Percentiles rank a stretch among this genome's conserved stretches.
phyloP scores from a whole-genome alignment of 2,113 vertebrate genomes.

The Dromiciops gliroides region DNA sequence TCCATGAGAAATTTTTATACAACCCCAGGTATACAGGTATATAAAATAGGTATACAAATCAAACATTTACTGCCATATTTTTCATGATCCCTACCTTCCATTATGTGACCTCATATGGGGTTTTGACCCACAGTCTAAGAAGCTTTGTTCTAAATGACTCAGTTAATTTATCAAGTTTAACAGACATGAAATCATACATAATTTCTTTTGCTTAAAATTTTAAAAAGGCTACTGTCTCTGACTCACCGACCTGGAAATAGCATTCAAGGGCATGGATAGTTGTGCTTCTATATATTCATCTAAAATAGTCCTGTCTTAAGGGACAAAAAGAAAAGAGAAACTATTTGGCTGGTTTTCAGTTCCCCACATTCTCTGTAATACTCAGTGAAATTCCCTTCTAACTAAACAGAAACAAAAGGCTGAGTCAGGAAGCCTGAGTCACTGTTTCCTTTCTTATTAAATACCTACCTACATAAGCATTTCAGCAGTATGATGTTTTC shows the following conservation, averaged over 20 bases:
- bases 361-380: background rate
- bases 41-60: too few relatives aligned
- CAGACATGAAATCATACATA: background rate
- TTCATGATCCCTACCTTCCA: too few relatives aligned
- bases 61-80: too few relatives aligned
- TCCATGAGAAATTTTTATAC: too few relatives aligned
- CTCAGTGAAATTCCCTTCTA: background rate
- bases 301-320: background rate
- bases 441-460: background rate
- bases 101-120: too few relatives aligned
- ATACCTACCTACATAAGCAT: background rate
- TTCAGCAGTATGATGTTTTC: background rate
- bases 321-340: background rate
- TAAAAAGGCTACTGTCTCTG: background rate
- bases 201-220: background rate
- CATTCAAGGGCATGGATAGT: background rate
- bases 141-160: too few relatives aligned
- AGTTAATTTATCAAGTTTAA: background rate
- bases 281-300: background rate
- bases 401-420: background rate
- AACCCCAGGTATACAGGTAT: too few relatives aligned
- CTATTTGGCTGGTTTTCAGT: background rate
- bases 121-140: too few relatives aligned
- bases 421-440: background rate
- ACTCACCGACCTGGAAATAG: background rate